Base-by-base conservation (phyloP, 2,113 vertebrate species). In the Dipodomys ordii region DNA sequence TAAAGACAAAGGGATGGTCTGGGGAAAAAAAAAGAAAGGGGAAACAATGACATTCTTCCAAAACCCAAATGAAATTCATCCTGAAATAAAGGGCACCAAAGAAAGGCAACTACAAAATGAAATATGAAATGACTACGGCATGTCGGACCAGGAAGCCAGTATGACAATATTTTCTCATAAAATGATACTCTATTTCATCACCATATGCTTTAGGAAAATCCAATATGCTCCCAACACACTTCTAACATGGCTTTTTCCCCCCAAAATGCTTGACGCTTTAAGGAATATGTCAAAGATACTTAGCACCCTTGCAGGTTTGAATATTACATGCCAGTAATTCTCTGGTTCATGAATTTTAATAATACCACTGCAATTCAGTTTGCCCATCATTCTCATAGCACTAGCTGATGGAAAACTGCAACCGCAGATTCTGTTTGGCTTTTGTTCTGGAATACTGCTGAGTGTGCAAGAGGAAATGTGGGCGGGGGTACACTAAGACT, bases 171-270 rank as follows among this genome's bases (percentile, higher is more conserved):
- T 96, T 96, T 92, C 96, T 93, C 94, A 94, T 81, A 78, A 94
- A 92, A 93, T 27, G 90, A 96, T 90, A 95, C 82, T 94, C 93
- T 78, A 79, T 90, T 95, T 96, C 95, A 95, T 96, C 94, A 93
- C 92, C 97, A 97, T 97, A 98, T 97, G 97, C 96, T 97, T 96
- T 92, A 95, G 97, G 95, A 97, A 98, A 97, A 96, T 94, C 83
- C 96, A 96, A 94, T 96, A 96, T 97, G 96, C 88, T 96, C 86
- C 83, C 92, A 93, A 93, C 95, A 96, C 94, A 95, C 88, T 96
- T 95, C 65, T 90, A 97, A 93, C 92, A 88, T 90, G 53, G 12
- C 15, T 57, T 57, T 57, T 57, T 96, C 83, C 60, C n/a, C 90
- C 92, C 92, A 96, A 96, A 93, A 96, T 60, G 86, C 80, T 94